Evolutionary conservation across 1,140 invertebrate genomes (phyloP).

Genomic region (Penaeus vannamei): DNA sequence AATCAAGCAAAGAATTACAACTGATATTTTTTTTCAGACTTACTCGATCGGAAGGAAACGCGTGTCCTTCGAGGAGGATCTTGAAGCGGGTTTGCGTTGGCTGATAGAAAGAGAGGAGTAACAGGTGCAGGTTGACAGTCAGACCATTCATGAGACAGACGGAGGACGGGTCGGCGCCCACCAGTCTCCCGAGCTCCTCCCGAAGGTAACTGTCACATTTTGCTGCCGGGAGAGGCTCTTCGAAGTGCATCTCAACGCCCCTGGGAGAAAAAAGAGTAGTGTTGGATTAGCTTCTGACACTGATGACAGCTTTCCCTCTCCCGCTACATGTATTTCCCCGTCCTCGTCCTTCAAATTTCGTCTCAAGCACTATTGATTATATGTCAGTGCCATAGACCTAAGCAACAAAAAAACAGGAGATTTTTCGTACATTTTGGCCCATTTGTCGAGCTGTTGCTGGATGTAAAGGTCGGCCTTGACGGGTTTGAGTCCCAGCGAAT

Average conservation of each 20-base stretch:
- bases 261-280: constrained; percentile 69
- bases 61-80: constrained; percentile 76
- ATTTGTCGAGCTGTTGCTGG: constrained; percentile 73
- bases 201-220: constrained; percentile 73
- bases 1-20: not conserved
- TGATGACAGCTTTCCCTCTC: not conserved
- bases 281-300: not conserved
- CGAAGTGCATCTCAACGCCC: constrained; percentile 73
- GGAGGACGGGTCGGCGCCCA: constrained; percentile 73
- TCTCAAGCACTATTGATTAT: not conserved
- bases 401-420: not conserved
- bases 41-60: constrained; percentile 79
- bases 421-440: constrained; percentile 72
- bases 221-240: constrained; percentile 74
- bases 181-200: constrained; percentile 72
- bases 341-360: not conserved
- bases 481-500: constrained; percentile 76
- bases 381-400: no score
- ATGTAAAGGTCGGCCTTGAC: constrained; percentile 71
- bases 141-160: constrained; percentile 77
- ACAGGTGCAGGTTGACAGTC: constrained; percentile 76
- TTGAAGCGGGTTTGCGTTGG: constrained; percentile 75
- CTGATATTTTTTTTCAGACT: constrained; percentile 45
- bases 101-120: constrained; percentile 76
- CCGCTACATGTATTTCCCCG: not conserved